Conservation (phyloP, 2,888 invertebrate genomes). For the Bombyx huttoni region DNA sequence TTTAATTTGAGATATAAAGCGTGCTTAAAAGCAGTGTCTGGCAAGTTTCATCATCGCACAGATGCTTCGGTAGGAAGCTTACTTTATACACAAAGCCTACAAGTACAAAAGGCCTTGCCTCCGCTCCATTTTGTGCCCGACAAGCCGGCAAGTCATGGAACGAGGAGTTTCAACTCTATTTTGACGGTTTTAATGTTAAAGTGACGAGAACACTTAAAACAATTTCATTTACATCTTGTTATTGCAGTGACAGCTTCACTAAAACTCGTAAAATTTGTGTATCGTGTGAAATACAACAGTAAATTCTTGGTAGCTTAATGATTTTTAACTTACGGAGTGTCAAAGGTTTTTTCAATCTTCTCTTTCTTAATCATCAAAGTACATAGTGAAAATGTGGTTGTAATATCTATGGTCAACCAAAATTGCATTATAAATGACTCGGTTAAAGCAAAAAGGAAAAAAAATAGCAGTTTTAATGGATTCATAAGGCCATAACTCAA, state of each 20-base stretch:
- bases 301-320: not conserved
- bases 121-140: constrained; percentile 64
- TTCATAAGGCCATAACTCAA: too few species aligned
- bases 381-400: too few species aligned
- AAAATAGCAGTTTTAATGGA: too few species aligned
- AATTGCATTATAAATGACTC: too few species aligned
- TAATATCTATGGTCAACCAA: too few species aligned
- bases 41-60: constrained; percentile 70
- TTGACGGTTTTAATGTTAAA: constrained; percentile 12
- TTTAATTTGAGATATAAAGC: constrained; percentile 68
- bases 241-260: constrained; percentile 10
- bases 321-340: too few species aligned
- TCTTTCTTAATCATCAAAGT: too few species aligned
- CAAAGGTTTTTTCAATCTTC: too few species aligned
- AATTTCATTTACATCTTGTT: constrained; percentile 24
- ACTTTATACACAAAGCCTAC: constrained; percentile 69
- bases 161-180: constrained; percentile 54
- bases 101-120: constrained; percentile 65
- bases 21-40: constrained; percentile 68
- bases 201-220: constrained; percentile 30
- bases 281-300: not conserved
- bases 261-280: not conserved
- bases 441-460: too few species aligned
- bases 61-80: constrained; percentile 67
- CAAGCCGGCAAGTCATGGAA: constrained; percentile 57